Base-by-base conservation (phyloP, 2,888 invertebrate species). In the Byasa hedistus region DNA sequence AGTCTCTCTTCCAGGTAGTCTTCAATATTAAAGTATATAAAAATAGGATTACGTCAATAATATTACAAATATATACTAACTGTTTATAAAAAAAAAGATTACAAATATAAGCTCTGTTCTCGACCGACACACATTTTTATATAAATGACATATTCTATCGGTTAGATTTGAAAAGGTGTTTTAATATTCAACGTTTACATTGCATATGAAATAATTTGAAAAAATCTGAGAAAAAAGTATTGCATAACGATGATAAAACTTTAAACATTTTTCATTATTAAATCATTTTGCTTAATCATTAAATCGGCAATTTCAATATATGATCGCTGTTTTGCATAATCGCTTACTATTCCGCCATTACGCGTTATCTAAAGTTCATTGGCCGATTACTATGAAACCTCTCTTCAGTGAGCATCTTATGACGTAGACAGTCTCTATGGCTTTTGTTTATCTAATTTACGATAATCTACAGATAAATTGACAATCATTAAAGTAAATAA, bases 321-420 rank as follows among this genome's bases (percentile, higher is more conserved):
- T 54, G 10, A 54, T 54, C 12, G 52, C 22, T 22, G 22, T 54
- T 54, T 54, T 54, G 56, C 64, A 64, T 54, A 64, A 61, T 51
- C 21, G 23, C 22, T 72, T 74, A 75, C 74, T 77, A 76, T 79
- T 77, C 66, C 70, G 68, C 70, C 74, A 72, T 76, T 78, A 71
- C 69, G 71, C 75, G 72, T 82, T 86, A 86, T 86, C 84, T 75
- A 58, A 57, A 69, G 88, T 84, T 88, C 85, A 81, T 74, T 79
- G 86, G 81, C 85, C 87, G 79, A 68, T 70, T 71, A 75, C 82
- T 87, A 88, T 87, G 88, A 69, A 75, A 77, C 76, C 77, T 79
- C 82, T 80, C 82, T 86, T 84, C 80, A 84, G 81, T 83, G 79
- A 85, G 79, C 79, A 78, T 76, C 81, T 82, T 81, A 74, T 82